Conservation (phyloP, 2,113 vertebrate species). For the Xenopus tropicalis region UCB_Xtro_10.0 CM004443.2:56031001-56031500, state of each 20-base stretch:
- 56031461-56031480: too few species aligned
- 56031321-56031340: too few species aligned
- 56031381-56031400: too few species aligned
- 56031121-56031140: not conserved
- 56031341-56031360: too few species aligned
- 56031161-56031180: not conserved
- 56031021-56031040: conserved; percentile 18
- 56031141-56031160: conserved; percentile 5
- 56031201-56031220: not conserved
- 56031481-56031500: too few species aligned
- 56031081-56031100: not conserved
- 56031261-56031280: too few species aligned
- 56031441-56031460: too few species aligned
- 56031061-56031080: conserved; percentile 14
- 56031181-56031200: not conserved
- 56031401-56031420: too few species aligned
- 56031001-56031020: conserved; percentile 26
- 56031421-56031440: too few species aligned
- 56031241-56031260: not conserved
- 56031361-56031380: too few species aligned
- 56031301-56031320: too few species aligned
- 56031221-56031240: not conserved
- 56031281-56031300: too few species aligned
- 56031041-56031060: not conserved
- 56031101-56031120: not conserved